A percentile compares a stretch with the other conserved stretches of the same genome.
Evolutionary conservation across 2,797 vertebrate genomes (phyloP).

Genomic region (Falco naumanni): DNA sequence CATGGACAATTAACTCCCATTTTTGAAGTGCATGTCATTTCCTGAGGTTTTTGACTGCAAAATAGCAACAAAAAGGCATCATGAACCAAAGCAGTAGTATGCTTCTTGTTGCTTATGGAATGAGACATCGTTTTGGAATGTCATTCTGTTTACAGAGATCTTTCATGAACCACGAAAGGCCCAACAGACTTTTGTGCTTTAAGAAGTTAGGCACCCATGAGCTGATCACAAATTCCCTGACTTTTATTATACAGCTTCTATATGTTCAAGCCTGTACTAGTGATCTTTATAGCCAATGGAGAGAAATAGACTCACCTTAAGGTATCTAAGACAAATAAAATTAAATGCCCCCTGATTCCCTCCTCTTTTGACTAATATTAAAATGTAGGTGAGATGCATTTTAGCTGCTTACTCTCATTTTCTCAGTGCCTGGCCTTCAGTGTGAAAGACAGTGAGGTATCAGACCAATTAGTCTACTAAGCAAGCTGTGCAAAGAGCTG

Average conservation of each 20-base stretch:
- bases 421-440: neutral
- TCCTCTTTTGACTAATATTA: neutral
- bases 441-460: neutral
- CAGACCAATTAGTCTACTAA: neutral
- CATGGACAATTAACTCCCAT: neutral
- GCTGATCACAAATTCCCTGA: neutral
- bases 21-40: neutral
- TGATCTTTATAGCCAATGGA: neutral
- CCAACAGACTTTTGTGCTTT: neutral
- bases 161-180: accelerated
- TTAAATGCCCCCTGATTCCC: neutral
- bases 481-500: neutral
- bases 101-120: neutral
- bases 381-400: neutral
- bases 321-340: neutral
- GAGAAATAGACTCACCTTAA: neutral
- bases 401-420: neutral
- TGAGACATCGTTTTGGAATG: neutral
- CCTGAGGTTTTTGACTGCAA: neutral
- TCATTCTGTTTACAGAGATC: neutral
- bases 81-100: accelerated
- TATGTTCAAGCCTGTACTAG: neutral
- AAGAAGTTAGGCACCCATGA: neutral
- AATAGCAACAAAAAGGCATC: neutral
- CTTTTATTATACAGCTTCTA: accelerated